Percentiles rank a stretch among this genome's conserved stretches.
Conservation (phyloP, 30 jellyfish, hydroid and myxozoan genomes). For the Pelagia noctiluca region DNA sequence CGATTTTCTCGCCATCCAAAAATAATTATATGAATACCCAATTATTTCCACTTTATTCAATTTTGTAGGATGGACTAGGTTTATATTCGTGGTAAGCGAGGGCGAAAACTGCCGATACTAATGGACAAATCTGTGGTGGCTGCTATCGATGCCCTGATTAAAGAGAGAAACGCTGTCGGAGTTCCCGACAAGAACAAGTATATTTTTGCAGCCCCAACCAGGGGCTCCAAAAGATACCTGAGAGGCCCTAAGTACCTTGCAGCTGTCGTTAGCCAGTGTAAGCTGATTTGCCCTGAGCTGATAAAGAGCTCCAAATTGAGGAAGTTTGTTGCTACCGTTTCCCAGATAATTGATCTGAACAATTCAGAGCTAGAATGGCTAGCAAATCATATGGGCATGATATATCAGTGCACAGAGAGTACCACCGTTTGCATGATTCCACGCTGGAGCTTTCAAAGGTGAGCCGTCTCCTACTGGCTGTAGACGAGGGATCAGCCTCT, state of each 20-base stretch:
- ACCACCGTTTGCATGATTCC: conserved; percentile 1
- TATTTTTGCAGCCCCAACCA: too few species aligned
- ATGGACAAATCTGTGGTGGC: conserved; percentile 4
- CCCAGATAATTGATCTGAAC: background rate
- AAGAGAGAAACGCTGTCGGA: background rate
- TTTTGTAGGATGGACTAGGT: conserved; percentile 20
- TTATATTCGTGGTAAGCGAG: conserved; percentile 2
- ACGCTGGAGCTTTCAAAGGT: conserved; percentile 4
- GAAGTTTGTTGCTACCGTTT: background rate
- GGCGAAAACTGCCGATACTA: background rate
- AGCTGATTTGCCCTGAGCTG: too few species aligned
- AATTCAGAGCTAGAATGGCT: conserved; percentile 11
- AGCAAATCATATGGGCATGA: conserved; percentile 8
- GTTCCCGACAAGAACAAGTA: background rate
- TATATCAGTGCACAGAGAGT: background rate
- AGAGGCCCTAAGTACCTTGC: background rate
- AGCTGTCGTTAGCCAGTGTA: too few species aligned
- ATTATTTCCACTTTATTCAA: background rate
- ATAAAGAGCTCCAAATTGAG: background rate
- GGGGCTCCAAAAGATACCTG: background rate
- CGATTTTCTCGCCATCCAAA: too few species aligned
- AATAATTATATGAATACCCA: background rate
- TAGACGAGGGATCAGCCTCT: too few species aligned
- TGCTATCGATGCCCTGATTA: conserved; percentile 1
- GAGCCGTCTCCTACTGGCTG: conserved; percentile 1